Conservation (phyloP, 2,113 vertebrate genomes). For the Chiloscyllium plagiosum region DNA sequence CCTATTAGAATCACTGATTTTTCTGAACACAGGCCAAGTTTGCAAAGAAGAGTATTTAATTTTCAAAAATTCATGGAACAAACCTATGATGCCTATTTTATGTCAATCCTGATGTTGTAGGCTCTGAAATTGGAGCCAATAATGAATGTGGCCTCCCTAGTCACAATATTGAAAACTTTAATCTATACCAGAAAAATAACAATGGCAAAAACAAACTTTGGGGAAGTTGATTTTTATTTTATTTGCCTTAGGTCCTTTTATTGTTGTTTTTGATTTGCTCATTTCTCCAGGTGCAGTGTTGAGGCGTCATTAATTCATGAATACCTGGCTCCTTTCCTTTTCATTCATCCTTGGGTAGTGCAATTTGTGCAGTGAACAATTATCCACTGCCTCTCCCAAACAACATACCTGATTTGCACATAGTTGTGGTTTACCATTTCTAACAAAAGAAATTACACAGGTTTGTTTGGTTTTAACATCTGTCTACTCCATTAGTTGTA, state of each 20-base stretch:
- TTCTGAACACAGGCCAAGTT: neutral
- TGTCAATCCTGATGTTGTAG: neutral
- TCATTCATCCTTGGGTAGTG: neutral
- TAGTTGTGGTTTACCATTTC: neutral
- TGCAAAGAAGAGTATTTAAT: neutral
- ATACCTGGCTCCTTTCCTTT: neutral
- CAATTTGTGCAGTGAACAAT: neutral
- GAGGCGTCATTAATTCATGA: neutral
- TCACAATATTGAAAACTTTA: neutral
- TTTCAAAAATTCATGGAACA: no score
- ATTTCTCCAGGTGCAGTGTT: neutral
- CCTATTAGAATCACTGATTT: neutral
- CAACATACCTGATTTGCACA: neutral
- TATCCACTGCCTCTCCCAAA: neutral
- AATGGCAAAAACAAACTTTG: neutral
- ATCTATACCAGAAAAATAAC: neutral
- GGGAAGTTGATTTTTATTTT: neutral
- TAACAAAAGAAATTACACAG: neutral
- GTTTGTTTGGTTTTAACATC: neutral
- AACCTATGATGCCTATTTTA: neutral
- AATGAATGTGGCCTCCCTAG: neutral
- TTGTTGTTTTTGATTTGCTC: no score
- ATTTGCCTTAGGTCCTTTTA: neutral
- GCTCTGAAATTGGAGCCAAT: neutral
- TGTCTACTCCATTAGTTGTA: neutral